A percentile compares a stretch with the other conserved stretches of the same genome.
phyloP scores from a whole-genome alignment of 2,888 invertebrate species.

The Mongoloraphidia duomilia region DNA sequence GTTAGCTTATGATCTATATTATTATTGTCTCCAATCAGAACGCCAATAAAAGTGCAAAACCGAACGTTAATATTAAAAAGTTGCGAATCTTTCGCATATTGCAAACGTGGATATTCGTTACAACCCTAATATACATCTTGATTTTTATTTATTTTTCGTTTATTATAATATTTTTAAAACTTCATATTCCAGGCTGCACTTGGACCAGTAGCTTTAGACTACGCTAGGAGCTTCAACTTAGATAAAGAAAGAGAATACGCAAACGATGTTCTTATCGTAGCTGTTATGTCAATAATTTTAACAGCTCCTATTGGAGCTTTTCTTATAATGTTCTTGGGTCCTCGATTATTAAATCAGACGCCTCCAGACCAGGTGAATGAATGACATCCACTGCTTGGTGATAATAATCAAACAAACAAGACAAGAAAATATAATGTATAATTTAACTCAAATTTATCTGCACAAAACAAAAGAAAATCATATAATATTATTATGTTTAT shows the following conservation, averaged over 20 bases:
- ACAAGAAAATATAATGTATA: too few species aligned
- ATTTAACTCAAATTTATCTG: too few species aligned
- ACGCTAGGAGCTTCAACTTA: conserved; percentile 29
- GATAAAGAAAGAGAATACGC: conserved; percentile 25
- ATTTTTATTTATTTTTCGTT: not conserved
- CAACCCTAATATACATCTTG: too few species aligned
- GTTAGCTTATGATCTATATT: too few species aligned
- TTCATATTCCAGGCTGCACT: conserved; percentile 39
- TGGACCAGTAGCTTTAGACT: conserved; percentile 46
- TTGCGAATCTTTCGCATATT: too few species aligned
- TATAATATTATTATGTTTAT: too few species aligned
- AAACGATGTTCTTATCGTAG: conserved; percentile 34
- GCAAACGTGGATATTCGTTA: too few species aligned
- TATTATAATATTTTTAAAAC: not conserved
- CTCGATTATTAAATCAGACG: conserved; percentile 18
- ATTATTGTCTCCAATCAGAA: too few species aligned
- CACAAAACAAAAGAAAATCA: too few species aligned
- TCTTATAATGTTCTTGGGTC: conserved; percentile 20
- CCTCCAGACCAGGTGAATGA: not conserved
- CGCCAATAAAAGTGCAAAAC: too few species aligned
- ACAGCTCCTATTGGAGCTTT: conserved; percentile 37
- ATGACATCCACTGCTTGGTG: conserved; percentile 4
- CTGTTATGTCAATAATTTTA: conserved; percentile 38
- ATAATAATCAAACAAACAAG: not conserved
- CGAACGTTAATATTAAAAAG: too few species aligned